Conservation (phyloP, 37 sponge, comb jelly and placozoan species). For the Agelas oroides region DNA sequence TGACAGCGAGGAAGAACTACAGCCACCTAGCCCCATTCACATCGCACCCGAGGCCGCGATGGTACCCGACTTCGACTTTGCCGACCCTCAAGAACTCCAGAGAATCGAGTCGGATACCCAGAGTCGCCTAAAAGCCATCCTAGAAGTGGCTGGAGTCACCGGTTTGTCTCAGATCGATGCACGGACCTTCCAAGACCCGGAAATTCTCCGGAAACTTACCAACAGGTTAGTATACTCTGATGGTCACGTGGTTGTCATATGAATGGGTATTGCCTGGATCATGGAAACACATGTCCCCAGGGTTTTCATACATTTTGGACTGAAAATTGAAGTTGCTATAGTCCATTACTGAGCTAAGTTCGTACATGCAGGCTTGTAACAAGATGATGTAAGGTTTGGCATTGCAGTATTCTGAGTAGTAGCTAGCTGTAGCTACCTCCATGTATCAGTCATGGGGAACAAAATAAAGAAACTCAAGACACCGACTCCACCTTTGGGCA, state of each 20-base stretch:
- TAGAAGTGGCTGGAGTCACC: constrained; percentile 83
- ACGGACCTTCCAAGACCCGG: constrained; percentile 83
- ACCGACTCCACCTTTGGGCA: too few relatives aligned
- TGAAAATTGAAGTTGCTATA: too few relatives aligned
- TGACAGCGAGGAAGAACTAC: constrained; percentile 53
- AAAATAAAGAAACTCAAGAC: too few relatives aligned
- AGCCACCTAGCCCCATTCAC: constrained; percentile 52
- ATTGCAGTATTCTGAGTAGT: too few relatives aligned
- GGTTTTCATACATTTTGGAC: too few relatives aligned
- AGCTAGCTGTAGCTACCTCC: too few relatives aligned
- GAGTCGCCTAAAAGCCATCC: constrained; percentile 68
- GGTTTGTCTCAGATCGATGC: constrained; percentile 73
- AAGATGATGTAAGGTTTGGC: too few relatives aligned
- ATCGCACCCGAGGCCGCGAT: constrained; percentile 39
- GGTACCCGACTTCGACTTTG: constrained; percentile 41
- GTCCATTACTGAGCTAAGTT: too few relatives aligned
- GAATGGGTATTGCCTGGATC: background rate
- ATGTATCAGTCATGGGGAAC: too few relatives aligned
- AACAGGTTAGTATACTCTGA: constrained; percentile 47
- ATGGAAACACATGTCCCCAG: too few relatives aligned
- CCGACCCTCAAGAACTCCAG: constrained; percentile 54
- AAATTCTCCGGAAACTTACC: constrained; percentile 83
- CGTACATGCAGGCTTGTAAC: too few relatives aligned
- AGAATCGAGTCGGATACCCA: constrained; percentile 75
- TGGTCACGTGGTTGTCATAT: constrained; percentile 42